Evolutionary conservation across 2,888 invertebrate genomes (phyloP).

Genomic region (Lasioglossum leucozonium): DNA sequence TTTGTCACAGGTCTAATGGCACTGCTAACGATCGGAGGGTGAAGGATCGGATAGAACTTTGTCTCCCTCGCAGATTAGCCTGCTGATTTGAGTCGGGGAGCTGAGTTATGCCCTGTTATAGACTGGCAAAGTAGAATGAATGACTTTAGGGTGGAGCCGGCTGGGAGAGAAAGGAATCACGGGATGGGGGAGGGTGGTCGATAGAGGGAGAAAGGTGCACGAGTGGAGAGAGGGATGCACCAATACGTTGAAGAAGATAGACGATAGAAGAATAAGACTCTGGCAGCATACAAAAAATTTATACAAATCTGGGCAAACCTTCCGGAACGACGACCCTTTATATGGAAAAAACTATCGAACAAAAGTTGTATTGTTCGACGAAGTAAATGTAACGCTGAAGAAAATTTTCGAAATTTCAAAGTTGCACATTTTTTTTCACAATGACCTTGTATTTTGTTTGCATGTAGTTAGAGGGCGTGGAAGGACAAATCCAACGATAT

Average conservation of each 20-base stretch:
- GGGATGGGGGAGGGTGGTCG: not conserved
- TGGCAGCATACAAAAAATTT: too few relatives aligned
- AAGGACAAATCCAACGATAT: too few relatives aligned
- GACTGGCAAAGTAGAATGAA: slow-evolving; percentile 2
- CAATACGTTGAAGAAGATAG: not conserved
- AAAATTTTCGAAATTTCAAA: too few relatives aligned
- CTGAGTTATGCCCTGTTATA: not conserved
- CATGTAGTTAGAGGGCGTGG: too few relatives aligned
- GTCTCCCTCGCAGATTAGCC: not conserved
- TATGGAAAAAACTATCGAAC: too few relatives aligned
- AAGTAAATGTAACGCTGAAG: too few relatives aligned
- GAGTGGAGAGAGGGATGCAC: not conserved
- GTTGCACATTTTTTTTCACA: too few relatives aligned
- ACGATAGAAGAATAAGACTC: not conserved
- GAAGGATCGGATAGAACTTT: not conserved
- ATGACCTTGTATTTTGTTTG: too few relatives aligned
- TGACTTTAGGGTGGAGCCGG: not conserved
- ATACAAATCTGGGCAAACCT: too few relatives aligned
- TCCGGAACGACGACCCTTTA: too few relatives aligned
- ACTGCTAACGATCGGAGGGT: not conserved
- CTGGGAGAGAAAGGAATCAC: not conserved
- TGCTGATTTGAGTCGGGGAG: not conserved
- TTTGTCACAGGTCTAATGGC: not conserved
- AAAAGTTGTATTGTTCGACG: too few relatives aligned
- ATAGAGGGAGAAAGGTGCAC: not conserved